Evolutionary conservation across 2,113 vertebrate genomes (phyloP).

Genomic region (Albula goreensis): DNA sequence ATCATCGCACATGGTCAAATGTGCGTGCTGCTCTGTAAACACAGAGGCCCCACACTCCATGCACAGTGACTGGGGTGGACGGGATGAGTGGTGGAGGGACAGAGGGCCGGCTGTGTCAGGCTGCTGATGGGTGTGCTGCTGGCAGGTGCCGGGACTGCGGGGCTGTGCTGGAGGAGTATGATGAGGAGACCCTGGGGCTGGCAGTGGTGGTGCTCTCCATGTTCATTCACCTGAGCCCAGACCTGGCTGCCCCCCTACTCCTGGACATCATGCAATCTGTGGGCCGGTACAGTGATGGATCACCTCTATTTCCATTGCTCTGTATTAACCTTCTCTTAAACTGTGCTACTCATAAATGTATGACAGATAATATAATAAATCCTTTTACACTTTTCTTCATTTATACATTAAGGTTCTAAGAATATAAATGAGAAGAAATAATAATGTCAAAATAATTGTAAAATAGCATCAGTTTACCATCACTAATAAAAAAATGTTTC

Average conservation of each 20-base stretch:
- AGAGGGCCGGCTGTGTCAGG: background rate
- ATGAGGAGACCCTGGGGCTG: slow-evolving; percentile 92
- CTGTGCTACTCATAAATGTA: slow-evolving; percentile 34
- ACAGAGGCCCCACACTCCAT: too few species aligned
- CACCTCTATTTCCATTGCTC: background rate
- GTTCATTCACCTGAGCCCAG: slow-evolving; percentile 95
- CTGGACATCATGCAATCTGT: slow-evolving; percentile 98
- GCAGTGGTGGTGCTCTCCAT: slow-evolving; percentile 95
- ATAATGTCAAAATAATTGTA: too few species aligned
- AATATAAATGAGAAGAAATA: too few species aligned
- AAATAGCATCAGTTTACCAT: too few species aligned
- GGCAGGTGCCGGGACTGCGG: slow-evolving; percentile 93
- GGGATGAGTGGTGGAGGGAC: background rate
- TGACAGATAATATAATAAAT: background rate
- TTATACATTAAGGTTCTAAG: too few species aligned
- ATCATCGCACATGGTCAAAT: too few species aligned
- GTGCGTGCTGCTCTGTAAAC: too few species aligned
- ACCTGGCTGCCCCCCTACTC: slow-evolving; percentile 91
- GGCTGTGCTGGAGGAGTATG: slow-evolving; percentile 93
- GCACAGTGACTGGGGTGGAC: too few species aligned
- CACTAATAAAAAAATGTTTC: too few species aligned
- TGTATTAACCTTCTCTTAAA: slow-evolving; percentile 37
- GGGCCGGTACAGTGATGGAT: slow-evolving; percentile 77
- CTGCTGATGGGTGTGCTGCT: background rate
- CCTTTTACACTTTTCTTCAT: too few species aligned